Evolutionary conservation across 2,797 vertebrate genomes (phyloP).

Genomic region (Sardinella longiceps): DNA sequence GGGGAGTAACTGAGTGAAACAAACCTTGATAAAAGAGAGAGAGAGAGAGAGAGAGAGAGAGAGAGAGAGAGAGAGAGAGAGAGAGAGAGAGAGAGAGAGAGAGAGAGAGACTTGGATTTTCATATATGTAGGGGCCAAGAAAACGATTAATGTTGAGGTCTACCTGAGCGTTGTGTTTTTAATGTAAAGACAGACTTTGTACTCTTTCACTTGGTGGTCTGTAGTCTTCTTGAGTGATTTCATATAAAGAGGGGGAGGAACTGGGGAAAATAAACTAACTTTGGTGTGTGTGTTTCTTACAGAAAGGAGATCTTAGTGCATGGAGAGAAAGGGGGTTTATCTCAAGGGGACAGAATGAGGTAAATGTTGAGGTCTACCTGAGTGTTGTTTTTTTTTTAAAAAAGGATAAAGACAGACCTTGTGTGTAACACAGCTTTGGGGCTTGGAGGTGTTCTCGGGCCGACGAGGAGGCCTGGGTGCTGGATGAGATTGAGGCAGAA

Average conservation of each 20-base stretch:
- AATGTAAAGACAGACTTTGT: not conserved
- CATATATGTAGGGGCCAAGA: no score
- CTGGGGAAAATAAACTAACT: not conserved
- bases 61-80: no score
- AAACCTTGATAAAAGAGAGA: no score
- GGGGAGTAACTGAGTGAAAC: no score
- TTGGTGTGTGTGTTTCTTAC: no score
- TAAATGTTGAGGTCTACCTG: no score
- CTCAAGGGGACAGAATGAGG: not conserved
- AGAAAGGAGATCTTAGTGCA: no score
- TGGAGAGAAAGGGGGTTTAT: not conserved
- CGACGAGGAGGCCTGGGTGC: slow-evolving; percentile 30
- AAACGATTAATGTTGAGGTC: no score
- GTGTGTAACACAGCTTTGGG: slow-evolving; percentile 28
- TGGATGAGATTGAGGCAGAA: not conserved
- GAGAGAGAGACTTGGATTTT: no score
- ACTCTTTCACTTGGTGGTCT: no score
- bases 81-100: no score
- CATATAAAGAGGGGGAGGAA: not conserved
- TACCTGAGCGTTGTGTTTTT: not conserved
- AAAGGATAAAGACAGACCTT: slow-evolving; percentile 61
- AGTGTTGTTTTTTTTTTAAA: slow-evolving; percentile 34
- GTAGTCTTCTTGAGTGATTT: not conserved
- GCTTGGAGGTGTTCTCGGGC: slow-evolving; percentile 51
- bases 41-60: no score